These are phyloP conservation scores for Hypena proboscidalis DNA, from an alignment of 2,888 invertebrate species.

Conservation along the genomic window DNA sequence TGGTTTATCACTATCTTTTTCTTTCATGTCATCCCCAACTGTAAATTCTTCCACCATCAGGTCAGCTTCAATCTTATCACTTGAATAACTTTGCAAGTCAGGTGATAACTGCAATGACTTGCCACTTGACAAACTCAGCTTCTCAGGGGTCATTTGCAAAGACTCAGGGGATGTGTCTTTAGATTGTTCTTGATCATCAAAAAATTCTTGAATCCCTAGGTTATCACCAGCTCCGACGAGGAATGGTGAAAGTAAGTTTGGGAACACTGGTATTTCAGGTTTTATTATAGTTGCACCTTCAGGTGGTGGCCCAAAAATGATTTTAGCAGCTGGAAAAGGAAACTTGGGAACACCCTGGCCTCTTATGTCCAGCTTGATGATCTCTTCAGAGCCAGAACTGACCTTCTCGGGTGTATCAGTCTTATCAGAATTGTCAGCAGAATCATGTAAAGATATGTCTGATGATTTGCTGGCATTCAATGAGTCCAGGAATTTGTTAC, in stretches of 20 bases:
- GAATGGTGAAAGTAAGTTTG: slow-evolving; percentile 71
- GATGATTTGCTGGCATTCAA: slow-evolving; percentile 64
- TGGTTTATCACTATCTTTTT: slow-evolving; percentile 50
- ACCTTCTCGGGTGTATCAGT: slow-evolving; percentile 51
- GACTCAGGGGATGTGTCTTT: slow-evolving; percentile 44
- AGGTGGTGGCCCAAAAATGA: slow-evolving; percentile 78
- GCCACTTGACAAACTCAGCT: slow-evolving; percentile 46
- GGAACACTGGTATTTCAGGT: slow-evolving; percentile 64
- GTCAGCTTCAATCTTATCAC: slow-evolving; percentile 68
- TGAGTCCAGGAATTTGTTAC: slow-evolving; percentile 68
- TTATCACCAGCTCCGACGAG: slow-evolving; percentile 64
- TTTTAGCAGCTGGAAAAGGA: slow-evolving; percentile 66
- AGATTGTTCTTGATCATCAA: slow-evolving; percentile 44
- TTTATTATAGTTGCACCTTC: slow-evolving; percentile 67
- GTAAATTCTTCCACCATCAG: slow-evolving; percentile 73
- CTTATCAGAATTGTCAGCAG: slow-evolving; percentile 46
- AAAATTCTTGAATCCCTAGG: slow-evolving; percentile 62
- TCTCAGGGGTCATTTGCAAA: slow-evolving; percentile 29
- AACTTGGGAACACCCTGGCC: slow-evolving; percentile 72
- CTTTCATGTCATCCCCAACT: slow-evolving; percentile 61
- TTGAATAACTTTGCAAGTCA: slow-evolving; percentile 55
- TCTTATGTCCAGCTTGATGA: slow-evolving; percentile 79
- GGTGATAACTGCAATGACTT: slow-evolving; percentile 49
- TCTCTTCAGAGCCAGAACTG: slow-evolving; percentile 76
- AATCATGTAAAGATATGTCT: slow-evolving; percentile 43